phyloP scores from a whole-genome alignment of 2,113 vertebrate genomes.

The Hydrolagus affinis region DNA sequence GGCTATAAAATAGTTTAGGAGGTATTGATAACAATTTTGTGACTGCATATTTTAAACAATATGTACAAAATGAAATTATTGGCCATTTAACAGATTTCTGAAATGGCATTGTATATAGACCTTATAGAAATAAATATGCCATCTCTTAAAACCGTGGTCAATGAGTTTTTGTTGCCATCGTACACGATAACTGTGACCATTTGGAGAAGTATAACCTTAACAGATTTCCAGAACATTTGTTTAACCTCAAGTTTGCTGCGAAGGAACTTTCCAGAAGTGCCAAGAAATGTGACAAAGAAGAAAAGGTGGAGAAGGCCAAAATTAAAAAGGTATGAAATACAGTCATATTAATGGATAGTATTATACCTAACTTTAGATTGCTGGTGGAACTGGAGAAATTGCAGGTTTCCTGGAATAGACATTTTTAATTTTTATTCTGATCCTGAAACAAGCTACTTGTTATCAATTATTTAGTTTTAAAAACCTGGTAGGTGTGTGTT shows the following conservation, averaged over 20 bases:
- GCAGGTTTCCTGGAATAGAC: background rate
- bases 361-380: background rate
- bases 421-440: background rate
- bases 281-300: slow-evolving; percentile 89
- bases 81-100: background rate
- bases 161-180: background rate
- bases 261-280: slow-evolving; percentile 81
- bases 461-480: too few relatives aligned
- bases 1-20: too few relatives aligned
- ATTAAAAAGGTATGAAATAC: slow-evolving; percentile 73
- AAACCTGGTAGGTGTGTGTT: too few relatives aligned
- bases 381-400: background rate
- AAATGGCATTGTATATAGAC: background rate
- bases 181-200: background rate
- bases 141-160: background rate
- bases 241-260: slow-evolving; percentile 84
- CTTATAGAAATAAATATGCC: background rate
- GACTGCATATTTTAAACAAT: background rate
- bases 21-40: too few relatives aligned
- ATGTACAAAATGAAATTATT: background rate
- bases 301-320: slow-evolving; percentile 80
- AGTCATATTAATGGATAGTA: slow-evolving; percentile 13
- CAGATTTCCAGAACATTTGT: slow-evolving; percentile 66
- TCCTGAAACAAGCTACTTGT: background rate
- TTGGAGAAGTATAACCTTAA: slow-evolving; percentile 44